A percentile compares a stretch with the other conserved stretches of the same genome.
These are phyloP conservation scores for Ditula angustiorana DNA, from an alignment of 2,888 invertebrate species.

Conservation along the genomic window DNA sequence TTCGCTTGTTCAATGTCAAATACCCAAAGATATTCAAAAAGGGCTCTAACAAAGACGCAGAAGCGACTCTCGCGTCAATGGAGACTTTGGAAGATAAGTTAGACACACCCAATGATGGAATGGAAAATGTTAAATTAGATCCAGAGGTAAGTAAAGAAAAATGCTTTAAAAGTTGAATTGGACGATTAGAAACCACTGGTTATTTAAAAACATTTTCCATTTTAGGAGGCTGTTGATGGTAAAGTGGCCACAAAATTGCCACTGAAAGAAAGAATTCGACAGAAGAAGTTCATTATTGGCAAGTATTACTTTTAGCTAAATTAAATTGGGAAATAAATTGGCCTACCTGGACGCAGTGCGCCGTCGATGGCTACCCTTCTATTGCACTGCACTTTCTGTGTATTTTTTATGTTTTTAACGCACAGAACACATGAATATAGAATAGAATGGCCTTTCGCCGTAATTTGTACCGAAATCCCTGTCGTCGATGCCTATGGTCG, in stretches of 20 bases:
- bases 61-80: constrained; percentile 92
- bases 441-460: too few species aligned
- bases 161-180: background rate
- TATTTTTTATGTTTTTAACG: too few species aligned
- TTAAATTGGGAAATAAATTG: background rate
- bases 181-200: background rate
- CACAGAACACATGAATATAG: too few species aligned
- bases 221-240: constrained; percentile 83
- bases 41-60: constrained; percentile 82
- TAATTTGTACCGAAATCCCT: too few species aligned
- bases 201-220: constrained; percentile 41
- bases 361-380: too few species aligned
- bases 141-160: constrained; percentile 66
- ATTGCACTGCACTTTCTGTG: too few species aligned
- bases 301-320: constrained; percentile 52
- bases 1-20: constrained; percentile 62
- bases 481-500: too few species aligned
- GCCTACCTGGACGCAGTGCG: background rate
- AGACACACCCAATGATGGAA: constrained; percentile 89
- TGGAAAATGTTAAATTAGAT: constrained; percentile 90
- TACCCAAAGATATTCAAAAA: constrained; percentile 85
- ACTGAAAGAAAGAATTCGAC: constrained; percentile 85
- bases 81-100: constrained; percentile 92
- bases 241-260: constrained; percentile 82
- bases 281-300: constrained; percentile 89